These are phyloP conservation scores for Oxyruncus cristatus DNA, from an alignment of 2,113 vertebrate genomes.

Conservation along the genomic window DNA sequence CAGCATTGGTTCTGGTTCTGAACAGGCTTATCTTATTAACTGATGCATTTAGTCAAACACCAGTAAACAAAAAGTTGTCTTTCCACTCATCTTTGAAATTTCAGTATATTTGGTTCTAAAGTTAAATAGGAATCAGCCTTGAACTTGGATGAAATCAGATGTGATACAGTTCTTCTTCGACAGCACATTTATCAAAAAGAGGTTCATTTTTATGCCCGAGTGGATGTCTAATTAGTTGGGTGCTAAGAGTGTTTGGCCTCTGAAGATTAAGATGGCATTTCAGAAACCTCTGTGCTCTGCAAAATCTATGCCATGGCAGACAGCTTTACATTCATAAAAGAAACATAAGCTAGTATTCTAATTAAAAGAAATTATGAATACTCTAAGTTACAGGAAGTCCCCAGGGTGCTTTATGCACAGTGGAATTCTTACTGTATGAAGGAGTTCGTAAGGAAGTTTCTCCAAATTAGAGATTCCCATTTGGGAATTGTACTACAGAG, in stretches of 20 bases:
- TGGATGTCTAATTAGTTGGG: neutral
- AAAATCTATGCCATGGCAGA: neutral
- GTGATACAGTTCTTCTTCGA: neutral
- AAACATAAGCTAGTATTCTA: neutral
- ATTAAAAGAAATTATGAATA: conserved; percentile 4
- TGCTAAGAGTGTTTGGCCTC: neutral
- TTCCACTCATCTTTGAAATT: neutral
- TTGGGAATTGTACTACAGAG: neutral
- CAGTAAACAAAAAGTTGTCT: neutral
- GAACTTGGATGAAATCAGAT: neutral
- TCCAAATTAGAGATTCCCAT: neutral
- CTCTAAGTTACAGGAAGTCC: neutral
- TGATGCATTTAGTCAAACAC: neutral
- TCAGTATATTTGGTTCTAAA: neutral
- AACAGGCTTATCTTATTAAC: neutral
- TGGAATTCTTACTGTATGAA: neutral
- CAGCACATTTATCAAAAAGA: neutral
- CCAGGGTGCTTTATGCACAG: neutral
- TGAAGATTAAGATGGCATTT: neutral
- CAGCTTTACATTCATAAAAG: neutral
- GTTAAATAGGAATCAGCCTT: neutral
- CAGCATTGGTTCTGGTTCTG: rapidly evolving
- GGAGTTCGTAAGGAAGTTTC: neutral
- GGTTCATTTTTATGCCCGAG: neutral
- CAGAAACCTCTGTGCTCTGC: neutral